phyloP scores from a whole-genome alignment of 2,797 vertebrate genomes.

The Periparus ater region DNA sequence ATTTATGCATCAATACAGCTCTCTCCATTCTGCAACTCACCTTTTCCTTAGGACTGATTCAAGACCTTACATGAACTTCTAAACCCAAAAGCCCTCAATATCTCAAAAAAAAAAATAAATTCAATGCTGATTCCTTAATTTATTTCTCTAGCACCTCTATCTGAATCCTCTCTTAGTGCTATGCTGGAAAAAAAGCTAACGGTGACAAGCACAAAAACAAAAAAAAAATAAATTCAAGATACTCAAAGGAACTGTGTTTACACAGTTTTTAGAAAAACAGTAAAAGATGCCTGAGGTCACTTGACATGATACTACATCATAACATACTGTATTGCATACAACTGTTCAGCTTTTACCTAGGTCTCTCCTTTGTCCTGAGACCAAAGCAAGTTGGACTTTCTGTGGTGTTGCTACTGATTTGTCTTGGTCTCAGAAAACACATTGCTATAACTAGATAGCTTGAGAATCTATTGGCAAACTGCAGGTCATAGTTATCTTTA shows the following conservation, averaged over 20 bases:
- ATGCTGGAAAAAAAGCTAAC: neutral
- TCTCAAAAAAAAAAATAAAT: neutral
- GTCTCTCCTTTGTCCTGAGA: neutral
- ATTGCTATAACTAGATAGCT: neutral
- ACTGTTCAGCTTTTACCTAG: neutral
- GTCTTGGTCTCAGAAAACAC: neutral
- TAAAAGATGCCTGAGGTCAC: neutral
- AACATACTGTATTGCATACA: neutral
- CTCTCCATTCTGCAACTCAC: neutral
- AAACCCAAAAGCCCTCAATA: neutral
- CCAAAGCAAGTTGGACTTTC: neutral
- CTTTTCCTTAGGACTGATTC: neutral
- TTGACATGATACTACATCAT: rapidly evolving
- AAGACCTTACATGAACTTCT: neutral
- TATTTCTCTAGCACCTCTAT: neutral
- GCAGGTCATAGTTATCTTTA: neutral
- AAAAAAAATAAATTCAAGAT: neutral
- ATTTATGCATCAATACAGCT: neutral
- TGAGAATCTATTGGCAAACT: neutral
- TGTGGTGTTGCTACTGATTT: neutral
- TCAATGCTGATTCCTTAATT: neutral
- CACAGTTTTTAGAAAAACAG: neutral
- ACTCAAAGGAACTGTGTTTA: neutral
- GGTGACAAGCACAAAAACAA: neutral
- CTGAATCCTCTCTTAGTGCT: neutral